Evolutionary conservation across 2,113 vertebrate genomes (phyloP).

Genomic region (Grallaria varia): DNA sequence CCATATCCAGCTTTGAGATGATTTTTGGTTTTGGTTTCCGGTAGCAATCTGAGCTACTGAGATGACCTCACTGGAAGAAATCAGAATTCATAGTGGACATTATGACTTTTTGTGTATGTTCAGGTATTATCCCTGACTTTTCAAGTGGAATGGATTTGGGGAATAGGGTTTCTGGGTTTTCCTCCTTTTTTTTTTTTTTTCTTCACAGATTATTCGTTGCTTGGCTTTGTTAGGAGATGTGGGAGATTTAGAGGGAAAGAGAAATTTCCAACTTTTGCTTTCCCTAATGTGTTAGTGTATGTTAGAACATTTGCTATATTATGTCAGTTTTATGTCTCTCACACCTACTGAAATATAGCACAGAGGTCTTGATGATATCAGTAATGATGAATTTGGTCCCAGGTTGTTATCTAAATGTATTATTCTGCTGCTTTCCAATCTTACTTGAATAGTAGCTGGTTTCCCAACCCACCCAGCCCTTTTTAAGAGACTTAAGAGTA

Average conservation of each 20-base stretch:
- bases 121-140: background rate
- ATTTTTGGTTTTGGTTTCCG: rapidly evolving
- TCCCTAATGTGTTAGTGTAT: background rate
- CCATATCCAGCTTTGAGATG: background rate
- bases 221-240: background rate
- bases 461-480: conserved; percentile 1
- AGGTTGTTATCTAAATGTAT: background rate
- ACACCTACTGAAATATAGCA: background rate
- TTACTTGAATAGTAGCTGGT: conserved; percentile 21
- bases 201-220: rapidly evolving
- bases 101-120: background rate
- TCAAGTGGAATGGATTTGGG: background rate
- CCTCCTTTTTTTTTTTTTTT: rapidly evolving
- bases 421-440: conserved; percentile 21
- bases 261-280: background rate
- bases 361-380: conserved; percentile 4
- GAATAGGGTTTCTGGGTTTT: background rate
- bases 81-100: background rate
- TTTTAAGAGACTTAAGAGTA: conserved; percentile 15
- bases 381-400: background rate
- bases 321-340: background rate
- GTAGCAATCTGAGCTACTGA: background rate
- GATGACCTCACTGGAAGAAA: background rate
- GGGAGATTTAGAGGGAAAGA: background rate
- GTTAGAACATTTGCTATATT: background rate